Base-by-base conservation (phyloP, 2,113 vertebrate genomes). In the Archocentrus centrarchus region DNA sequence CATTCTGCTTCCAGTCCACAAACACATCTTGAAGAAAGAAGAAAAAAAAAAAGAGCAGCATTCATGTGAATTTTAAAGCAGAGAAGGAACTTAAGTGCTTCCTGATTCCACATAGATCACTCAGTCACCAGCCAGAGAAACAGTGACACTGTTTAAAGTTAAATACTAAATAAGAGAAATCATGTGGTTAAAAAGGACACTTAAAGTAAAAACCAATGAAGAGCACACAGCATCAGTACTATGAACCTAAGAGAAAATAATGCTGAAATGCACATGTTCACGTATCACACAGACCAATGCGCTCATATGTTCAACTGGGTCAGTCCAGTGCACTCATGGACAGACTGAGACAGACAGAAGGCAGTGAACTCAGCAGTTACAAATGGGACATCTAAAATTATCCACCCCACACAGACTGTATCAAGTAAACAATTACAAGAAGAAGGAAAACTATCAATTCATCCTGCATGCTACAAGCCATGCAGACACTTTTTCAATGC, bases 1-100 rank as follows among this genome's bases (percentile, higher is more conserved):
- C 96, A 11, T 96, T 99, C 95, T 99, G 98, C 91, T 96, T 98
- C 98, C 98, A 99, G 90, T 99, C 97, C 37, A 97, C 91, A 92
- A 98, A 96, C 89, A 98, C 89, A 63, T 99, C 98, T 99, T 91
- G 18, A 85, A 87, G 75, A 77, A 15, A 75, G 6, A 86, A 13
- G 7, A 35, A 35, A 35, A 35, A 4, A 35, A 35, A 35, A 35
- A 7, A 30, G 30, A 81, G 18, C 3, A 59, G 57, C n/a, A n/a
- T 37, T 75, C 55, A 75, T 11, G 22, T 3, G 8, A 5, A 60
- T 5, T 32, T 53, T 7, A 70, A 81, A 60, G 18, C 13, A 60
- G 5, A 80, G 6, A 20, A 3, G 9, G 27, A 60, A 41, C 18
- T 20, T 41, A 35, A 27, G 6, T 11, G 5, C 11, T 55, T 60